These are phyloP conservation scores for Urechis unicinctus DNA, from an alignment of 2,888 invertebrate genomes.

Conservation along the genomic window DNA sequence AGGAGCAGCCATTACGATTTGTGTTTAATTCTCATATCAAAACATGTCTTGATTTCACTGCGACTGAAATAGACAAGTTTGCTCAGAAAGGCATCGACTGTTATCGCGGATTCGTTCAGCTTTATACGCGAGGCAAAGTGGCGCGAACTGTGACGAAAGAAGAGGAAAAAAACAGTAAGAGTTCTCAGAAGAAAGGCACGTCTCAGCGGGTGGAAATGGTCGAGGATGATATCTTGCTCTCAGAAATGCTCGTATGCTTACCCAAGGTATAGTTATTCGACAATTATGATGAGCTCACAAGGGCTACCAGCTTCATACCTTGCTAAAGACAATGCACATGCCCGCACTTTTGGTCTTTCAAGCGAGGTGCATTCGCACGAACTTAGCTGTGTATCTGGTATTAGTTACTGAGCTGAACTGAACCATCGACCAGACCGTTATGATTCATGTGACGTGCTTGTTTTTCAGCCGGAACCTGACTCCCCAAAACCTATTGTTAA, in stretches of 20 bases:
- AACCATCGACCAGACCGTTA: too few species aligned
- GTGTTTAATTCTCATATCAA: constrained; percentile 35
- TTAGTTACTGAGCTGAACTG: too few species aligned
- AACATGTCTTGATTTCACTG: constrained; percentile 25
- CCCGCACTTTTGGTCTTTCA: too few species aligned
- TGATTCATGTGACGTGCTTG: too few species aligned
- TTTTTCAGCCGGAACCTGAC: constrained; percentile 37
- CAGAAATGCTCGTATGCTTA: constrained; percentile 35
- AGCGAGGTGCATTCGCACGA: neutral
- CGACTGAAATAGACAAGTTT: constrained; percentile 34
- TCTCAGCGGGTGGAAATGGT: neutral
- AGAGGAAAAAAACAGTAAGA: neutral
- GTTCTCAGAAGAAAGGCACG: neutral
- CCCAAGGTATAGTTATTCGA: constrained; percentile 40
- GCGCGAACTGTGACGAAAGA: neutral
- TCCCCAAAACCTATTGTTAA: constrained; percentile 29
- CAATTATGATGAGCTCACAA: neutral
- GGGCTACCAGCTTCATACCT: neutral
- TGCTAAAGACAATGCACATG: too few species aligned
- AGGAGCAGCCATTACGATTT: constrained; percentile 18
- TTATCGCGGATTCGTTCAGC: constrained; percentile 40
- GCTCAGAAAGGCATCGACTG: constrained; percentile 40
- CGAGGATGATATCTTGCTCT: constrained; percentile 21
- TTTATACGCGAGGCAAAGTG: constrained; percentile 28
- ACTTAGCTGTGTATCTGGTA: too few species aligned